Percentiles rank a stretch among this genome's conserved stretches.
phyloP scores from a whole-genome alignment of 2,113 vertebrate genomes.

The Gymnobelideus leadbeateri region DNA sequence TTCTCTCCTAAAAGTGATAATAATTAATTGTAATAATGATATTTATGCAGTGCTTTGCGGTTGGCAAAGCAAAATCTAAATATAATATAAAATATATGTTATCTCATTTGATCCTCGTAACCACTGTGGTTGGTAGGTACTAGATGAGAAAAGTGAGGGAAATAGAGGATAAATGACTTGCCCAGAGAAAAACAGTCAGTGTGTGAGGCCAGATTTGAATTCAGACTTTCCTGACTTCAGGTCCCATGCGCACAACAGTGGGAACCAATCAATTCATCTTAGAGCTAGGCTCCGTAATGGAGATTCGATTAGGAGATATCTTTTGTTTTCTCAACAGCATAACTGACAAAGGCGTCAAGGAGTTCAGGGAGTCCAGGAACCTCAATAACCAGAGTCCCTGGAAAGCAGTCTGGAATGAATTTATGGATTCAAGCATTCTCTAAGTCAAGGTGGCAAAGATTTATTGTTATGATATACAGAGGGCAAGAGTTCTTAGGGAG shows the following conservation, averaged over 20 bases:
- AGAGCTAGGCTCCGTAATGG: neutral
- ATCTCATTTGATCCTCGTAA: neutral
- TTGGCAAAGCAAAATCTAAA: neutral
- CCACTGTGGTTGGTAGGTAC: neutral
- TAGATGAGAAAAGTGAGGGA: neutral
- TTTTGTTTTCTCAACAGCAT: neutral
- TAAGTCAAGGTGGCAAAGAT: no score
- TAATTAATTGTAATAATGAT: neutral
- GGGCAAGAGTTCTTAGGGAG: no score
- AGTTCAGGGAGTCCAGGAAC: no score
- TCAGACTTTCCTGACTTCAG: neutral
- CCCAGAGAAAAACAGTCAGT: neutral
- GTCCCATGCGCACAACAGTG: neutral
- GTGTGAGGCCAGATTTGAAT: neutral
- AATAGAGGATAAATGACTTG: neutral
- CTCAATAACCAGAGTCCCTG: no score
- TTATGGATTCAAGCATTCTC: no score
- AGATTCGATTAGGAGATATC: neutral
- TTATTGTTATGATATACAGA: no score
- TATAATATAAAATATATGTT: no score
- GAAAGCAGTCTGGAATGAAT: no score
- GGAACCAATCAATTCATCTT: neutral
- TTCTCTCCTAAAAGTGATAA: neutral
- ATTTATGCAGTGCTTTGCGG: neutral
- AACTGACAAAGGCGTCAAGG: no score